Percentiles rank a stretch among this genome's conserved stretches.
These are phyloP conservation scores for Megalopta genalis DNA, from an alignment of 1,140 invertebrate species.

Conservation along the genomic window DNA sequence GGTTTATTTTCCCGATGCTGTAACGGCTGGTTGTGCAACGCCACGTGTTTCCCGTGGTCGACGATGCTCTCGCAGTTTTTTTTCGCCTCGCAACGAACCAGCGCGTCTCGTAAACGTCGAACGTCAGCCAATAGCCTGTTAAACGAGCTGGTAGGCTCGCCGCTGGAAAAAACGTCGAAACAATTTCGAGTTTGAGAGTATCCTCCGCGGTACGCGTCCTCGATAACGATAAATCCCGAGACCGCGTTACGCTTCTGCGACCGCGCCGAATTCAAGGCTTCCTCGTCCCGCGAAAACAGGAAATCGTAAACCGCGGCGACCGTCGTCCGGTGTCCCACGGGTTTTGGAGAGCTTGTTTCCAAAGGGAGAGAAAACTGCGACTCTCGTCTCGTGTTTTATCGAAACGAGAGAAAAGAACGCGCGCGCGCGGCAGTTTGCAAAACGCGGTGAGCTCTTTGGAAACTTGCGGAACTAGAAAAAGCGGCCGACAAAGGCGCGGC, in stretches of 20 bases:
- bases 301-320: not conserved
- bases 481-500: not conserved
- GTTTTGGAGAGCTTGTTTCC: not conserved
- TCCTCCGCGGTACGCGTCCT: not conserved
- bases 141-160: too few species aligned
- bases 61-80: not conserved
- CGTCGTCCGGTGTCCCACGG: not conserved
- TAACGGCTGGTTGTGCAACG: conserved; percentile 2
- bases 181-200: not conserved
- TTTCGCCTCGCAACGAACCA: not conserved
- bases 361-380: too few species aligned
- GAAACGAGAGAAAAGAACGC: too few species aligned
- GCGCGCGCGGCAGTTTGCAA: too few species aligned
- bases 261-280: not conserved
- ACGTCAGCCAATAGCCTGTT: not conserved
- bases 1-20: conserved; percentile 19
- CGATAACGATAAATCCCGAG: not conserved
- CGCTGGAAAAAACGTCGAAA: too few species aligned
- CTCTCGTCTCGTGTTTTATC: too few species aligned
- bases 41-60: not conserved
- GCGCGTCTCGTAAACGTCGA: not conserved
- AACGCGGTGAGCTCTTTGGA: too few species aligned
- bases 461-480: too few species aligned
- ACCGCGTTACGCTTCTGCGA: not conserved
- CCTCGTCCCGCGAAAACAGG: not conserved